These are phyloP conservation scores for Coleophora deauratella DNA, from an alignment of 2,888 invertebrate species.

Conservation along the genomic window DNA sequence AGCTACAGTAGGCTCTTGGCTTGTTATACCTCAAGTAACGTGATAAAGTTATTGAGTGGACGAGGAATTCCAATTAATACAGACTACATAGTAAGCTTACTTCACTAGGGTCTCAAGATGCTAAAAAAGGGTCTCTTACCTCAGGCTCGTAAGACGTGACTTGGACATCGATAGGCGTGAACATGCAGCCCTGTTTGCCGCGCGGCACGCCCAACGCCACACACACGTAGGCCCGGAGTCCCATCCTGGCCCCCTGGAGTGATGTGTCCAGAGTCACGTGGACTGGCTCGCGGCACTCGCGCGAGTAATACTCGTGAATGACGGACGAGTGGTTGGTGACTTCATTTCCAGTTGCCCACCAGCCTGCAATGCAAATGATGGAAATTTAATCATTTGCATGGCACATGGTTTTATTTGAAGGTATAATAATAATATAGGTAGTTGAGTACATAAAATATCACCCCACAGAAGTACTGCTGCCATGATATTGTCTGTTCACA, in stretches of 20 bases:
- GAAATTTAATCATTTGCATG: too few species aligned
- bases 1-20: too few species aligned
- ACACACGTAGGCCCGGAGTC: constrained; percentile 94
- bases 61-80: too few species aligned
- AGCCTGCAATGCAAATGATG: constrained; percentile 72
- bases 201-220: constrained; percentile 95
- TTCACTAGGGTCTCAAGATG: too few species aligned
- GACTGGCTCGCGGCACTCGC: constrained; percentile 95
- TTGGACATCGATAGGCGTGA: constrained; percentile 94
- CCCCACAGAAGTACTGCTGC: too few species aligned
- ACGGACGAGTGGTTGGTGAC: constrained; percentile 98
- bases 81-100: too few species aligned
- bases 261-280: constrained; percentile 97
- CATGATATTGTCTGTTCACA: too few species aligned
- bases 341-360: constrained; percentile 99
- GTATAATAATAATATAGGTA: too few species aligned
- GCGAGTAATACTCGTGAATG: constrained; percentile 97
- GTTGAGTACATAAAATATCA: too few species aligned
- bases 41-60: too few species aligned
- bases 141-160: constrained; percentile 95
- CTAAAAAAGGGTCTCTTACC: constrained; percentile 61
- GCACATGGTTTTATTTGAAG: too few species aligned
- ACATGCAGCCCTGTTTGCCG: constrained; percentile 95
- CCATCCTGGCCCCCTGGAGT: constrained; percentile 90
- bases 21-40: too few species aligned